A percentile compares a stretch with the other conserved stretches of the same genome.
These are phyloP conservation scores for Nesoenas mayeri DNA, from an alignment of 2,113 vertebrate genomes.

Conservation along the genomic window DNA sequence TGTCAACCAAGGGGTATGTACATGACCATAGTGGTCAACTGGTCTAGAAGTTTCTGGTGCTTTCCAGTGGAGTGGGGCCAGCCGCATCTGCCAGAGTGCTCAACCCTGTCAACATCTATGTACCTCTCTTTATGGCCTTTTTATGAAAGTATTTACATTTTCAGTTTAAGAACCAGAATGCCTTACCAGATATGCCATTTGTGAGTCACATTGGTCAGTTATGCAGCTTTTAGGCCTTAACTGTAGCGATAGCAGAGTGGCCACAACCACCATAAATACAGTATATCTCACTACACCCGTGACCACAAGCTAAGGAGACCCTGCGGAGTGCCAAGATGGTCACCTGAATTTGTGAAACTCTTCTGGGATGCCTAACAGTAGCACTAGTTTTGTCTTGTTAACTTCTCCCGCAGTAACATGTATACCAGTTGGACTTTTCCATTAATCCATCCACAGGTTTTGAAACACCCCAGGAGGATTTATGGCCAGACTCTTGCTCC, in stretches of 20 bases:
- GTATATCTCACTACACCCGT: neutral
- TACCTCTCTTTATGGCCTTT: neutral
- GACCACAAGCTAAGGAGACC: neutral
- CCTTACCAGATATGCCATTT: neutral
- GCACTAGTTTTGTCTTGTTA: neutral
- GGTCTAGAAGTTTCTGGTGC: too few species aligned
- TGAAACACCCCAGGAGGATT: neutral
- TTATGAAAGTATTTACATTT: neutral
- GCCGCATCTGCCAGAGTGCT: neutral
- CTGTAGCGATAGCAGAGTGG: neutral
- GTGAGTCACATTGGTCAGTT: neutral
- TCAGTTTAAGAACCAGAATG: neutral
- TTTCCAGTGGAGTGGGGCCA: too few species aligned
- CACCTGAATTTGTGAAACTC: slow-evolving; percentile 23
- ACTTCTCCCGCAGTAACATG: neutral
- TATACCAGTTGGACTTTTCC: neutral
- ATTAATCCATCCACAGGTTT: neutral
- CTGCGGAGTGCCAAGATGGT: slow-evolving; percentile 4
- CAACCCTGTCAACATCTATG: neutral
- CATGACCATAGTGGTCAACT: too few species aligned
- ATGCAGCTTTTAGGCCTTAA: neutral
- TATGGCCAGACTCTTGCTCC: neutral
- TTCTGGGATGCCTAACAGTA: neutral
- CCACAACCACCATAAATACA: slow-evolving; percentile 3
- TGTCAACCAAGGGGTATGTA: too few species aligned